phyloP scores from a whole-genome alignment of 23 tunicate species.

The Oikopleura vanhoeffeni region DNA sequence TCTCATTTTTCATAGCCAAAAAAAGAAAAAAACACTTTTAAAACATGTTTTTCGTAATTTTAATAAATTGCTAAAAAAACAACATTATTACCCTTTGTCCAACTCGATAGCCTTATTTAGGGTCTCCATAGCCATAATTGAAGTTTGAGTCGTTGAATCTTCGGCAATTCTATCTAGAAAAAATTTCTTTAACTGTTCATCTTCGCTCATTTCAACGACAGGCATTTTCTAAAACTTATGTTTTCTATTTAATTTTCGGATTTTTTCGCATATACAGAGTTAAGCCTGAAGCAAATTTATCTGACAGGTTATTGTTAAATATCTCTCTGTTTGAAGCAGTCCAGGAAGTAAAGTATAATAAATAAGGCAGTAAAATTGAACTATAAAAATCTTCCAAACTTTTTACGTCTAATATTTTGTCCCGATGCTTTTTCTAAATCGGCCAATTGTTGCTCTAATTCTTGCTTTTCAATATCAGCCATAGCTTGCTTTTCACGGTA shows the following conservation, averaged over 20 bases:
- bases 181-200: background rate
- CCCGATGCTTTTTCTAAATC: background rate
- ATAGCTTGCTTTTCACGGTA: background rate
- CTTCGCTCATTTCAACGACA: background rate
- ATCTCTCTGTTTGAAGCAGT: too few relatives aligned
- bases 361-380: too few relatives aligned
- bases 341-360: too few relatives aligned
- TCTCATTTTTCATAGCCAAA: too few relatives aligned
- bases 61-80: too few relatives aligned
- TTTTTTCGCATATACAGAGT: too few relatives aligned
- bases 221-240: too few relatives aligned
- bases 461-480: background rate
- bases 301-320: too few relatives aligned
- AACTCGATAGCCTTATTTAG: background rate
- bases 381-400: background rate
- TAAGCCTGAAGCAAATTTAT: too few relatives aligned
- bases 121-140: conserved; percentile 7
- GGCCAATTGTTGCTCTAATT: background rate
- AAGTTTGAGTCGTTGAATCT: background rate
- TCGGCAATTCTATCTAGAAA: background rate
- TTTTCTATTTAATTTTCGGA: too few relatives aligned
- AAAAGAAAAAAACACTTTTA: too few relatives aligned
- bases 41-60: too few relatives aligned
- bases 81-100: background rate
- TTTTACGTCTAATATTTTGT: background rate